A percentile compares a stretch with the other conserved stretches of the same genome.
Evolutionary conservation across 2,797 vertebrate genomes (phyloP).

Genomic region (Setipinna tenuifilis): DNA sequence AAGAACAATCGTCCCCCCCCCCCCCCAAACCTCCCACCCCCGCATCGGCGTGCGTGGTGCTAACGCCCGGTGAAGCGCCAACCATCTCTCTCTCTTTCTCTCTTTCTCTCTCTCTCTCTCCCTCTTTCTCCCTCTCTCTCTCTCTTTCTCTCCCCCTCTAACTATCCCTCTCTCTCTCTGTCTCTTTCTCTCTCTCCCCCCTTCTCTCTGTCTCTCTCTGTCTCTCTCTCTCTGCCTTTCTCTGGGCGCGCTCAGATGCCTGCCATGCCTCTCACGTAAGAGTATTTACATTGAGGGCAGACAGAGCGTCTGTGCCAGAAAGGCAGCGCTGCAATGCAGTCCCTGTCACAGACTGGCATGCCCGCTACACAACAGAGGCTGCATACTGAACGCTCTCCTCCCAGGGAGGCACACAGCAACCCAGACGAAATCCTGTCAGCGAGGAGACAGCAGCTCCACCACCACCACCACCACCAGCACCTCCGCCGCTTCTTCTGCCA

Average conservation of each 20-base stretch:
- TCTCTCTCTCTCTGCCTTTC: not conserved
- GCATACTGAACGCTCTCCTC: constrained; percentile 76
- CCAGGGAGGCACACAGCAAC: constrained; percentile 51
- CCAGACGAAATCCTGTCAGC: not conserved
- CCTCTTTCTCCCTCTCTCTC: constrained; percentile 17
- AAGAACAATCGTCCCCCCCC: not conserved
- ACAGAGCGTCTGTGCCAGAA: constrained; percentile 67
- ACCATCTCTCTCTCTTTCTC: not conserved
- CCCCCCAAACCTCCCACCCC: not conserved
- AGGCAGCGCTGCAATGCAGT: constrained; percentile 81
- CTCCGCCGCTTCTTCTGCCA: no score
- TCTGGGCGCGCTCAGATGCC: not conserved
- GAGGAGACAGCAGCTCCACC: not conserved
- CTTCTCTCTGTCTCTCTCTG: not conserved
- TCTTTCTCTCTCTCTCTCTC: constrained; percentile 24
- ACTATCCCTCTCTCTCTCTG: constrained; percentile 11
- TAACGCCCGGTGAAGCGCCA: not conserved
- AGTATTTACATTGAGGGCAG: constrained; percentile 61
- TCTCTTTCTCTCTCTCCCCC: not conserved
- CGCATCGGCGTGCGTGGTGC: constrained; percentile 2
- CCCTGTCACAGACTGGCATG: constrained; percentile 77
- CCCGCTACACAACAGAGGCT: constrained; percentile 71
- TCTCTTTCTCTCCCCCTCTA: constrained; percentile 22
- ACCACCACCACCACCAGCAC: no score
- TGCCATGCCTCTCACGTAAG: constrained; percentile 44